phyloP scores from a whole-genome alignment of 37 sponge, comb jelly and placozoan species.

The Geodia barretti region DNA sequence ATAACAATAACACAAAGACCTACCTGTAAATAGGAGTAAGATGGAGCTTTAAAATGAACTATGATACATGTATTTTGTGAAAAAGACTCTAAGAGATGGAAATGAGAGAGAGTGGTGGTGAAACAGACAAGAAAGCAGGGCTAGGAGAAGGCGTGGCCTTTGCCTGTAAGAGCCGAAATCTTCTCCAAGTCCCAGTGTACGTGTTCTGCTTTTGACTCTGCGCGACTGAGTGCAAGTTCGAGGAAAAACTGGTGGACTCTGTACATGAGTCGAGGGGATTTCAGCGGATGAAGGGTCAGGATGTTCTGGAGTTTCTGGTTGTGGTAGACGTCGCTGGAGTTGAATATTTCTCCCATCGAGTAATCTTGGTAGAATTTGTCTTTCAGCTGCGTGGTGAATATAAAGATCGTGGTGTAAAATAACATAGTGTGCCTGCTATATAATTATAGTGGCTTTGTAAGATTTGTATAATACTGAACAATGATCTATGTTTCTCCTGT shows the following conservation, averaged over 20 bases:
- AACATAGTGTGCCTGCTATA: no score
- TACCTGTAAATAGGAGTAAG: no score
- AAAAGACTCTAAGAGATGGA: no score
- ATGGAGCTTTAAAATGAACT: no score
- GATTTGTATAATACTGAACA: no score
- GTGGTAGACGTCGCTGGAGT: conserved; percentile 15
- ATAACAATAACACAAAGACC: no score
- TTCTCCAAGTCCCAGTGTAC: conserved; percentile 31
- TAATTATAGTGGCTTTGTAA: no score
- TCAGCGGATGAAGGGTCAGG: conserved; percentile 40
- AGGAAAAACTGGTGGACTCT: conserved; percentile 67
- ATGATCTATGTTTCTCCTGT: no score
- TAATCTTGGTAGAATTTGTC: conserved; percentile 54
- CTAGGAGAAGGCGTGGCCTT: conserved; percentile 32
- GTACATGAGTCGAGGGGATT: conserved; percentile 37
- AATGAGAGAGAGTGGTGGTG: no score
- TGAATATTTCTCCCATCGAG: conserved; percentile 51
- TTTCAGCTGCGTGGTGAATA: background rate
- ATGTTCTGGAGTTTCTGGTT: conserved; percentile 22
- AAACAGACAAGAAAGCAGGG: no score
- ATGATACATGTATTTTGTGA: no score
- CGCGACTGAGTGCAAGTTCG: conserved; percentile 31
- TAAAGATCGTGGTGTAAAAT: background rate
- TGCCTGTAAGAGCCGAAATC: conserved; percentile 21
- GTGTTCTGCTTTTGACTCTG: conserved; percentile 1